A percentile compares a stretch with the other conserved stretches of the same genome.
Conservation (phyloP, 1,140 invertebrate genomes). For the Cotesia glomerata region DNA sequence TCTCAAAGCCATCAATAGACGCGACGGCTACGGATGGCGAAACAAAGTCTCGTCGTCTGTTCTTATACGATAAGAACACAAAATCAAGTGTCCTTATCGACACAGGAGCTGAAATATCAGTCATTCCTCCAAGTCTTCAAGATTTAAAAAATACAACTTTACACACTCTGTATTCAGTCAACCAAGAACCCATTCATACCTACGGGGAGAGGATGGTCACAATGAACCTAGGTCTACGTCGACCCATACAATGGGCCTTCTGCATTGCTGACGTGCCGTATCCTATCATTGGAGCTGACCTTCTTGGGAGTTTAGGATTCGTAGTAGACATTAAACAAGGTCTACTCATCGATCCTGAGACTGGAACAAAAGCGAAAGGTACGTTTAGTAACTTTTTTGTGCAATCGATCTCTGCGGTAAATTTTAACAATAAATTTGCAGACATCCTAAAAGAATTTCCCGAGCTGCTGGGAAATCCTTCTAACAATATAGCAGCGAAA, state of each 20-base stretch:
- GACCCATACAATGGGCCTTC: slow-evolving; percentile 29
- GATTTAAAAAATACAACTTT: neutral
- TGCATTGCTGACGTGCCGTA: slow-evolving; percentile 23
- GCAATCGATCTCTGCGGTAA: neutral
- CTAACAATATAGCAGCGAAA: neutral
- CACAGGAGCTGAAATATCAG: slow-evolving; percentile 13
- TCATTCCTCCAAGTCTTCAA: neutral
- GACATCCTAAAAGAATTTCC: neutral
- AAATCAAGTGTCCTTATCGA: neutral
- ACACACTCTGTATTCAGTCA: slow-evolving; percentile 13
- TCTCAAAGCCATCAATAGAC: neutral
- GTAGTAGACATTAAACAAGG: slow-evolving; percentile 20
- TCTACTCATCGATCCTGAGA: neutral
- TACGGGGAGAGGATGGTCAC: slow-evolving; percentile 13
- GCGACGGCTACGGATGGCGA: neutral
- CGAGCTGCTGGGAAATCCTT: neutral
- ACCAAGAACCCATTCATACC: slow-evolving; percentile 22
- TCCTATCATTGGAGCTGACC: slow-evolving; percentile 33
- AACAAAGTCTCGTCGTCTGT: neutral
- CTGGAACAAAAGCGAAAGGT: neutral
- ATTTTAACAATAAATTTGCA: neutral
- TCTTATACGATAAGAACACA: neutral
- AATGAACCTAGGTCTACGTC: slow-evolving; percentile 22
- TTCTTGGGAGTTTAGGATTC: slow-evolving; percentile 23
- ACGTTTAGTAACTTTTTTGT: neutral